Conservation (phyloP, 2,113 vertebrate species). For the Bothrops jararaca region DNA sequence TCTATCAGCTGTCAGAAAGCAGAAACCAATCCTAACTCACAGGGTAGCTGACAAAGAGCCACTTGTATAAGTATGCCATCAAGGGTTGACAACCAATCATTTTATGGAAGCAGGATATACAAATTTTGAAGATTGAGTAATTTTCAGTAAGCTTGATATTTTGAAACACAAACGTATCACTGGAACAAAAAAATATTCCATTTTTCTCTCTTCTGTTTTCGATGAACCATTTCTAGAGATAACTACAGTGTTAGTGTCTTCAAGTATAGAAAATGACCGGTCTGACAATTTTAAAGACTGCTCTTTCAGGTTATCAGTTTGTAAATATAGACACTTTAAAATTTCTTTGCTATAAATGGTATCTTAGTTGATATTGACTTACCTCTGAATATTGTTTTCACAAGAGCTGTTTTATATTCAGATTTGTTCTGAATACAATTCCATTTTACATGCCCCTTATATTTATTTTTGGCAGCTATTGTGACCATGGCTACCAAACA, state of each 20-base stretch:
- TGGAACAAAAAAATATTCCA: background rate
- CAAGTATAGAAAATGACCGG: background rate
- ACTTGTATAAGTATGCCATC: background rate
- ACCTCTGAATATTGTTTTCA: background rate
- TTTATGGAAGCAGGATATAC: background rate
- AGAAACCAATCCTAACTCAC: background rate
- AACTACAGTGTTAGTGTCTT: background rate
- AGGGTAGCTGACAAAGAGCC: background rate
- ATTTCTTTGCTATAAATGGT: background rate
- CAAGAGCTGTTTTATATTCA: background rate
- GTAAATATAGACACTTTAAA: background rate
- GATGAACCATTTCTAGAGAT: background rate
- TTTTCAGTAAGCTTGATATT: background rate
- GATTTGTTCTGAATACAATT: conserved; percentile 6
- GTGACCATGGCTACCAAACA: conserved; percentile 30
- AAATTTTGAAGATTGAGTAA: background rate
- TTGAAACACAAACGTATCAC: background rate
- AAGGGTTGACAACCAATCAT: background rate
- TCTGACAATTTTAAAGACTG: background rate
- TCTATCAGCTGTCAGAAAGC: background rate
- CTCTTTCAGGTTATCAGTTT: background rate
- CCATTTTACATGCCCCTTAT: conserved; percentile 10
- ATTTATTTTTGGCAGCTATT: conserved; percentile 22
- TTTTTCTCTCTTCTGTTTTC: background rate
- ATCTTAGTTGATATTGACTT: background rate